Conservation (phyloP, 2,888 invertebrate species). For the Sesamia inferens region DNA sequence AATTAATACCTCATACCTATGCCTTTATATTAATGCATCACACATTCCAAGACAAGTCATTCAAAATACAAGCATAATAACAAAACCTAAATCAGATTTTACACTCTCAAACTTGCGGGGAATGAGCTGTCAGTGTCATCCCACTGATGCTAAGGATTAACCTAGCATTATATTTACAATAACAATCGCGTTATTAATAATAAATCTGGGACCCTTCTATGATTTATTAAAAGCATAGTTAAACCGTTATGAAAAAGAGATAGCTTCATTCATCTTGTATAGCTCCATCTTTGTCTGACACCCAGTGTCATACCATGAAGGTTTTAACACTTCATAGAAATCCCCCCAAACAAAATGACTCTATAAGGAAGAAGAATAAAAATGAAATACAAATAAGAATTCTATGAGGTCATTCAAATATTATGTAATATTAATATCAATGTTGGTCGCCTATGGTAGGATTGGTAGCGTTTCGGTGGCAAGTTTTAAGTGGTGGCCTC, state of each 20-base stretch:
- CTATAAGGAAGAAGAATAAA: too few relatives aligned
- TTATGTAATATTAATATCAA: constrained; percentile 21
- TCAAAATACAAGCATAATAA: not conserved
- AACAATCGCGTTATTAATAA: not conserved
- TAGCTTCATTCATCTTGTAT: too few relatives aligned
- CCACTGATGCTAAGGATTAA: not conserved
- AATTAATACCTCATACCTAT: not conserved
- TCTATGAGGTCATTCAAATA: constrained; percentile 11
- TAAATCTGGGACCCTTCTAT: not conserved
- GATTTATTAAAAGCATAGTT: too few relatives aligned
- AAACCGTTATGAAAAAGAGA: too few relatives aligned
- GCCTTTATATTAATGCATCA: not conserved
- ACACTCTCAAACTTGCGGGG: not conserved
- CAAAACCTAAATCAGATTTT: not conserved
- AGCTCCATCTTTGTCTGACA: too few relatives aligned
- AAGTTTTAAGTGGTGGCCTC: constrained; percentile 75
- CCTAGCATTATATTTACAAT: not conserved
- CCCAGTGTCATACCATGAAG: too few relatives aligned
- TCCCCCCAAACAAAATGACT: too few relatives aligned
- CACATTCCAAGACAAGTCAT: too few relatives aligned
- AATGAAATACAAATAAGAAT: not conserved
- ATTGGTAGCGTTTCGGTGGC: constrained; percentile 63
- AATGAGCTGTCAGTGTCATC: not conserved
- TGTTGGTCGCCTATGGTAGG: constrained; percentile 13
- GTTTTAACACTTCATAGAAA: too few relatives aligned